A percentile compares a stretch with the other conserved stretches of the same genome.
phyloP scores from a whole-genome alignment of 1,140 invertebrate species.

The Hypsibius dujardini region DNA sequence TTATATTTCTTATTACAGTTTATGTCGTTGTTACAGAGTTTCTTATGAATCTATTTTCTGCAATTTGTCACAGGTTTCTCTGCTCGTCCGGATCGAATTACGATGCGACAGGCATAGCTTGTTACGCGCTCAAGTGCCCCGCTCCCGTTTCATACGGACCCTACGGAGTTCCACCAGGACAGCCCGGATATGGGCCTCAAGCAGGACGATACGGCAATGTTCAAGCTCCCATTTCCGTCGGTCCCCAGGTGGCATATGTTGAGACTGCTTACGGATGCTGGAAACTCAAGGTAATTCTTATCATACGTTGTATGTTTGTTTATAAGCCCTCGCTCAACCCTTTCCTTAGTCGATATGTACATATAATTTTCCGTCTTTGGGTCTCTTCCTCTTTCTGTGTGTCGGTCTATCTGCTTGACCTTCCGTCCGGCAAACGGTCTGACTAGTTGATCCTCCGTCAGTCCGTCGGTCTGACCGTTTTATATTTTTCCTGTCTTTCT shows the following conservation, averaged over 20 bases:
- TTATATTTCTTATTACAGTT: too few relatives aligned
- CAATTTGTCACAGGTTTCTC: background rate
- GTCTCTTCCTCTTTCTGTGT: too few relatives aligned
- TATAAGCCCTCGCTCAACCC: too few relatives aligned
- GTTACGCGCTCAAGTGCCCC: slow-evolving; percentile 3
- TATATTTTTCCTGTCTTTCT: too few relatives aligned
- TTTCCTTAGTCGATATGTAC: too few relatives aligned
- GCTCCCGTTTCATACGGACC: background rate
- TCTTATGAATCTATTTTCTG: too few relatives aligned
- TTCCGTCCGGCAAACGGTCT: too few relatives aligned
- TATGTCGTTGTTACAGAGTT: too few relatives aligned
- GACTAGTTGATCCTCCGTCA: background rate
- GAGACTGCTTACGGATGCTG: slow-evolving; percentile 10
- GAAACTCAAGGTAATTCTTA: background rate
- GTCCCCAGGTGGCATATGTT: background rate
- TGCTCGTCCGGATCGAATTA: background rate
- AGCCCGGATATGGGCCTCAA: background rate
- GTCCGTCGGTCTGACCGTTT: background rate
- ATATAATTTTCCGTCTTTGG: too few relatives aligned
- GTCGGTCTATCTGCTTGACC: too few relatives aligned
- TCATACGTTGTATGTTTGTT: background rate
- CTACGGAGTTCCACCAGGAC: background rate
- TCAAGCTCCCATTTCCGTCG: background rate
- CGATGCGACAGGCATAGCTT: background rate
- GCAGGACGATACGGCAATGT: background rate